Conservation (phyloP, 2,888 invertebrate genomes). For the Epinotia demarniana region DNA sequence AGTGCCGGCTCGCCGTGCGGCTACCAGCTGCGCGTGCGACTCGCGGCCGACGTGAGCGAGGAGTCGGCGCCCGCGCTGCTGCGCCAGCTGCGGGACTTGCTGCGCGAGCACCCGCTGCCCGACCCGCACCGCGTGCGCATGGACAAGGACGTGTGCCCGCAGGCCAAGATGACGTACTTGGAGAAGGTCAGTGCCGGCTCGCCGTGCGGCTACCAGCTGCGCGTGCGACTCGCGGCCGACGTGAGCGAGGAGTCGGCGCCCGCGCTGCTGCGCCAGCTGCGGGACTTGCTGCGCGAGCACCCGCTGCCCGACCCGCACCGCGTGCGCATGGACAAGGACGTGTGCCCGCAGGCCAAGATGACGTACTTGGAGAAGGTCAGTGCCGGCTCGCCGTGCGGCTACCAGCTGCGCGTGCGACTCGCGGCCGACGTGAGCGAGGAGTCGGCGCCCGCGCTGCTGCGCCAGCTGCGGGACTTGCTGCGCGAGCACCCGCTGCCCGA, state of each 20-base stretch:
- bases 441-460: slow-evolving; percentile 66
- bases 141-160: slow-evolving; percentile 76
- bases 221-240: slow-evolving; percentile 78
- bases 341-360: slow-evolving; percentile 80
- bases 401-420: slow-evolving; percentile 82
- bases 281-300: slow-evolving; percentile 54
- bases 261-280: slow-evolving; percentile 67
- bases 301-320: slow-evolving; percentile 51
- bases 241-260: slow-evolving; percentile 63
- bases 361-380: slow-evolving; percentile 85
- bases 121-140: slow-evolving; percentile 67
- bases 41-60: slow-evolving; percentile 69
- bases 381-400: too few species aligned
- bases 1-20: too few species aligned
- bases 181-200: too few species aligned
- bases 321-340: slow-evolving; percentile 72
- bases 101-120: slow-evolving; percentile 54
- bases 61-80: slow-evolving; percentile 67
- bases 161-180: slow-evolving; percentile 79
- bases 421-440: slow-evolving; percentile 67
- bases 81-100: slow-evolving; percentile 59
- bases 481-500: slow-evolving; percentile 50
- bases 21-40: slow-evolving; percentile 81
- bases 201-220: slow-evolving; percentile 80
- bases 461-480: slow-evolving; percentile 63